Evolutionary conservation across 2,888 invertebrate species (phyloP).

Genomic region (Machimus atricapillus): DNA sequence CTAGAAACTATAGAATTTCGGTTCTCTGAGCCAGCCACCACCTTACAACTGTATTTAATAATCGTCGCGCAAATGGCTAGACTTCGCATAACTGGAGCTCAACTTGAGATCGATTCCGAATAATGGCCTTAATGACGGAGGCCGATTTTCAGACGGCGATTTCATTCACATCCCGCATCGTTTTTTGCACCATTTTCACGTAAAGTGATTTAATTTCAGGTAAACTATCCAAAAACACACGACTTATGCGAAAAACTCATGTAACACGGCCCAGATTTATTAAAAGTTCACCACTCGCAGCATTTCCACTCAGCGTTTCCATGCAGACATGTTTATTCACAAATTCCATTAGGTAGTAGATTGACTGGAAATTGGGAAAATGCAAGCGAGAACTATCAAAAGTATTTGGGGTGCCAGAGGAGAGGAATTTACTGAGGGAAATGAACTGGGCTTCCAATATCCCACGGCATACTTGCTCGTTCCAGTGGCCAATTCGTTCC

Average conservation of each 20-base stretch:
- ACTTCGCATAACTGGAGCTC: neutral
- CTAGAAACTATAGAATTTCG: neutral
- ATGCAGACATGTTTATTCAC: conserved; percentile 34
- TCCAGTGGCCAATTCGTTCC: neutral
- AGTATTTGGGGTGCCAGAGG: neutral
- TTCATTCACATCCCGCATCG: neutral
- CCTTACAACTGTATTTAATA: neutral
- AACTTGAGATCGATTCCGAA: conserved; percentile 15
- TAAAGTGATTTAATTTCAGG: neutral
- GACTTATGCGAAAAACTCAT: neutral
- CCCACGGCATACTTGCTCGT: neutral
- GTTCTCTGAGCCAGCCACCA: neutral
- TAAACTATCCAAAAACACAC: neutral
- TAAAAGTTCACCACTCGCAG: neutral
- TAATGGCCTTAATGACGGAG: conserved; percentile 17
- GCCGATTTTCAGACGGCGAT: neutral
- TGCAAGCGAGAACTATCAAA: neutral
- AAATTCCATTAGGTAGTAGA: neutral
- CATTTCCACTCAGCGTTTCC: conserved; percentile 6
- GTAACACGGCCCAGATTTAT: neutral
- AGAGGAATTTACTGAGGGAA: neutral
- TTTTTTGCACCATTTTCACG: neutral
- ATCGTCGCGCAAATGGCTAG: neutral
- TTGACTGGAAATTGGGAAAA: neutral
- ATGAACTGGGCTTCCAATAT: neutral